Conservation (phyloP, 2,797 vertebrate species). For the Gouania willdenowi region DNA sequence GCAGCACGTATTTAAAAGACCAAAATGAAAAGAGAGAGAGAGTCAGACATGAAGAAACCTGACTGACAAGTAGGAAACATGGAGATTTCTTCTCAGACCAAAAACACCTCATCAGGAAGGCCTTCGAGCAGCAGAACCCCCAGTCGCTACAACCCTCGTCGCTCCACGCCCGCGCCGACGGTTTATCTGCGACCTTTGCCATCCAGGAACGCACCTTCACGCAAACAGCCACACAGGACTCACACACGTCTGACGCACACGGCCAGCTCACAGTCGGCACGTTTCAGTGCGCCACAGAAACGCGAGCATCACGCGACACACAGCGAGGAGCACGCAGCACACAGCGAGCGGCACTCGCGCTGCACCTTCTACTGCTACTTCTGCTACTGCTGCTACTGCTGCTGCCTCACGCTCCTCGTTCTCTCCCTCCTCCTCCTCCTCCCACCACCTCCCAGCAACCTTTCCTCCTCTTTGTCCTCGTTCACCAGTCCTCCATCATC, state of each 20-base stretch:
- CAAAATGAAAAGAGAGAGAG: constrained; percentile 51
- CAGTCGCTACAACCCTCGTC: constrained; percentile 33
- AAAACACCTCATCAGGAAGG: constrained; percentile 55
- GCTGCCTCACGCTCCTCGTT: constrained; percentile 76
- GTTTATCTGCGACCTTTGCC: constrained; percentile 53
- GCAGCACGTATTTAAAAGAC: constrained; percentile 68
- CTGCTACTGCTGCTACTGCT: constrained; percentile 79
- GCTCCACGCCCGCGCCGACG: constrained; percentile 34
- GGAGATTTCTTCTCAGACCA: constrained; percentile 70
- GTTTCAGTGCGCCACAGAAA: constrained; percentile 23
- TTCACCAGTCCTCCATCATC: constrained; percentile 16
- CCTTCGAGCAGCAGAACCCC: constrained; percentile 42
- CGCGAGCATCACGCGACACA: constrained; percentile 41
- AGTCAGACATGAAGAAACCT: constrained; percentile 53
- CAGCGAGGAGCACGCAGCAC: constrained; percentile 43
- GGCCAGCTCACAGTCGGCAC: constrained; percentile 31
- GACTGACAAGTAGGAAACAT: constrained; percentile 57
- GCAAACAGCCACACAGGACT: constrained; percentile 47
- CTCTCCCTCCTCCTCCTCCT: constrained; percentile 75
- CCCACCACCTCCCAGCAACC: constrained; percentile 53
- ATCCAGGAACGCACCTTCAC: constrained; percentile 32
- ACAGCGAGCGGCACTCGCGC: constrained; percentile 64
- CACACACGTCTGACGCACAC: constrained; percentile 28
- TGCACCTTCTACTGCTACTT: constrained; percentile 78
- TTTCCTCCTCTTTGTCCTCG: constrained; percentile 43